Evolutionary conservation across 2,113 vertebrate genomes (phyloP).

Genomic region (Cyprinodon brontotheroides): DNA sequence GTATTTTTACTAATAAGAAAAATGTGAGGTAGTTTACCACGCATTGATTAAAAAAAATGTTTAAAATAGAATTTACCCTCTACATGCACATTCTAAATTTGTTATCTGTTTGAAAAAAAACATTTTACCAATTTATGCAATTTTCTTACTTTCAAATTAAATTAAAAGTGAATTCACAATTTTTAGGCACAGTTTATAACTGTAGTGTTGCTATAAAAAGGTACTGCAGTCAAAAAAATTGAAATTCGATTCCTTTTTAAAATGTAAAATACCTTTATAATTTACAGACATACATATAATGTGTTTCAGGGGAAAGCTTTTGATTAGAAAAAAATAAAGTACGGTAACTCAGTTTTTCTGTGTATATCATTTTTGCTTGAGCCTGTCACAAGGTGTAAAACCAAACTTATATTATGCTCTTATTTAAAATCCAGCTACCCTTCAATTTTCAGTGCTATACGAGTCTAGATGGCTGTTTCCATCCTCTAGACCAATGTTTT

Average conservation of each 20-base stretch:
- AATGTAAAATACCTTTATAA: slow-evolving; percentile 23
- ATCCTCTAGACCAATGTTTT: slow-evolving; percentile 47
- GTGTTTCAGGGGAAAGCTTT: slow-evolving; percentile 5
- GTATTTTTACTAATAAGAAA: neutral
- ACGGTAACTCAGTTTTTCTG: neutral
- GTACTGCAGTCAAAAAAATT: neutral
- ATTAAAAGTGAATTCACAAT: neutral
- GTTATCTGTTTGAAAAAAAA: too few species aligned
- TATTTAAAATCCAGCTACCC: slow-evolving; percentile 48
- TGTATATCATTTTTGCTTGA: slow-evolving; percentile 17
- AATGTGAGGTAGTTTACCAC: neutral
- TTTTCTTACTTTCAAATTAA: neutral
- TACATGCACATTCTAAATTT: too few species aligned
- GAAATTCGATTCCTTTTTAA: slow-evolving; percentile 4
- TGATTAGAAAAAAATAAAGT: slow-evolving; percentile 16
- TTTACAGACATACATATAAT: neutral
- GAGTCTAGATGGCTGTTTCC: slow-evolving; percentile 45
- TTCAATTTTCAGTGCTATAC: slow-evolving; percentile 48
- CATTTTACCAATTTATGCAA: neutral
- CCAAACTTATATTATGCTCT: slow-evolving; percentile 30
- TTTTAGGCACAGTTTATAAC: neutral
- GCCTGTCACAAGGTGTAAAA: slow-evolving; percentile 14
- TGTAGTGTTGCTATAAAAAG: neutral
- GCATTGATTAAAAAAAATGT: neutral
- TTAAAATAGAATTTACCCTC: too few species aligned